These are phyloP conservation scores for Platerodrilus igneus DNA, from an alignment of 2,888 invertebrate species.

Conservation along the genomic window DNA sequence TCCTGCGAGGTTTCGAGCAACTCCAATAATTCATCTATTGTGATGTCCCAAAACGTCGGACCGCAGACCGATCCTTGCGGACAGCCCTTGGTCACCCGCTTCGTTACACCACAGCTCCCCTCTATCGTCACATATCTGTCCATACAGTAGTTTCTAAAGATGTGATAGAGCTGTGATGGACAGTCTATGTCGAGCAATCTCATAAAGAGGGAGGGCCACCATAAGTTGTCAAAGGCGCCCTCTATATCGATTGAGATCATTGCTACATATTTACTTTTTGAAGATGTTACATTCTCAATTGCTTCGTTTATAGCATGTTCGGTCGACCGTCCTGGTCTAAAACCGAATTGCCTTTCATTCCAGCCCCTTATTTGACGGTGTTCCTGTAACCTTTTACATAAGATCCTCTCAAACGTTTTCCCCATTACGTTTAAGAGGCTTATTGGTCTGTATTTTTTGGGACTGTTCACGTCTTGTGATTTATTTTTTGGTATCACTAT, in stretches of 20 bases:
- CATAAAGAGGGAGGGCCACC: slow-evolving; percentile 15
- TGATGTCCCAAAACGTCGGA: too few relatives aligned
- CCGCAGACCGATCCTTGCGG: too few relatives aligned
- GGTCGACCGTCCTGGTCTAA: slow-evolving; percentile 7
- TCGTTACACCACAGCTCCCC: too few relatives aligned
- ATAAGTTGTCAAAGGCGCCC: slow-evolving; percentile 20
- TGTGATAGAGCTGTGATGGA: too few relatives aligned
- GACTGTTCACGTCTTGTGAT: neutral
- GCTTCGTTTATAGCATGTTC: slow-evolving; percentile 7
- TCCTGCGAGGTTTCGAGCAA: too few relatives aligned
- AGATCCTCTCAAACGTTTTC: neutral
- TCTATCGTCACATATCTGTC: too few relatives aligned
- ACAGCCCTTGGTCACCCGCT: too few relatives aligned
- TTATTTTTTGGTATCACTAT: slow-evolving; percentile 10
- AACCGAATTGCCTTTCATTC: slow-evolving; percentile 1
- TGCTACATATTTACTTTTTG: slow-evolving; percentile 3
- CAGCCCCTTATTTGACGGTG: too few relatives aligned
- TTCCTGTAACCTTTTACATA: too few relatives aligned
- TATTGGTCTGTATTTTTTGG: slow-evolving; percentile 5
- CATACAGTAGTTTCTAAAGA: too few relatives aligned
- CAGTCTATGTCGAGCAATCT: neutral
- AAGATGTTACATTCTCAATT: neutral
- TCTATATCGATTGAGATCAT: slow-evolving; percentile 11
- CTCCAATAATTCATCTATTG: too few relatives aligned
- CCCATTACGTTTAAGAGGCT: slow-evolving; percentile 2